Evolutionary conservation across 1,140 invertebrate genomes (phyloP).

Genomic region (Atopsyche davidsoni): DNA sequence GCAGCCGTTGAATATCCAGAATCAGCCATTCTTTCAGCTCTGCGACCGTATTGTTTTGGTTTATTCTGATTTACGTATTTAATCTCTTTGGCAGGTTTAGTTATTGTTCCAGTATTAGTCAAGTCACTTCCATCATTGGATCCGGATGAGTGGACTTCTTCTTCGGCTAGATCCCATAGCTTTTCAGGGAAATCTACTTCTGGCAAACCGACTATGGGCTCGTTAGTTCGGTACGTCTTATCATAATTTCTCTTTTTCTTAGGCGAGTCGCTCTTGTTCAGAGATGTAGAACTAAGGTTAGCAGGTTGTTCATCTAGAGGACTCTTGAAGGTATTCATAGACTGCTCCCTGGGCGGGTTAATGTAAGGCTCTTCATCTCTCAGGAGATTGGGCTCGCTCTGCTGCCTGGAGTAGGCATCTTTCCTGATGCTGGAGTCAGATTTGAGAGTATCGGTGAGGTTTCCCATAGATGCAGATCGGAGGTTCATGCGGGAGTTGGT

Average conservation of each 20-base stretch:
- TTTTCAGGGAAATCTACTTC: slow-evolving; percentile 73
- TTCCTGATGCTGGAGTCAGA: background rate
- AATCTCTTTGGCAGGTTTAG: slow-evolving; percentile 53
- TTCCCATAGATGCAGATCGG: slow-evolving; percentile 46
- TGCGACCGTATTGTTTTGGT: slow-evolving; percentile 48
- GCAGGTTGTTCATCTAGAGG: background rate
- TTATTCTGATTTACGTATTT: slow-evolving; percentile 44
- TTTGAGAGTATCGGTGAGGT: slow-evolving; percentile 45
- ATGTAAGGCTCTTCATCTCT: too few species aligned
- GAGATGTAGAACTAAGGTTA: slow-evolving; percentile 38
- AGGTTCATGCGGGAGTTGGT: slow-evolving; percentile 52
- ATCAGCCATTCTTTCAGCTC: slow-evolving; percentile 41
- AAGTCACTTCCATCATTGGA: slow-evolving; percentile 53
- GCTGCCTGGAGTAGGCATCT: slow-evolving; percentile 19
- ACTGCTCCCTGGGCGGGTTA: background rate
- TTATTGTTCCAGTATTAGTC: slow-evolving; percentile 45
- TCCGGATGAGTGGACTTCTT: slow-evolving; percentile 53
- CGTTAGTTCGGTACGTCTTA: slow-evolving; percentile 72
- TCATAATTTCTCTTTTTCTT: slow-evolving; percentile 68
- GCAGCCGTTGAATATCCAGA: slow-evolving; percentile 44
- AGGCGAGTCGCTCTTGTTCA: slow-evolving; percentile 32
- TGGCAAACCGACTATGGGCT: slow-evolving; percentile 70
- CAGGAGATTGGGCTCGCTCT: slow-evolving; percentile 19
- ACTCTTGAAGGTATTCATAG: slow-evolving; percentile 8
- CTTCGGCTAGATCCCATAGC: slow-evolving; percentile 66